phyloP scores from a whole-genome alignment of 2,797 vertebrate species.

The Sebastes umbrosus region DNA sequence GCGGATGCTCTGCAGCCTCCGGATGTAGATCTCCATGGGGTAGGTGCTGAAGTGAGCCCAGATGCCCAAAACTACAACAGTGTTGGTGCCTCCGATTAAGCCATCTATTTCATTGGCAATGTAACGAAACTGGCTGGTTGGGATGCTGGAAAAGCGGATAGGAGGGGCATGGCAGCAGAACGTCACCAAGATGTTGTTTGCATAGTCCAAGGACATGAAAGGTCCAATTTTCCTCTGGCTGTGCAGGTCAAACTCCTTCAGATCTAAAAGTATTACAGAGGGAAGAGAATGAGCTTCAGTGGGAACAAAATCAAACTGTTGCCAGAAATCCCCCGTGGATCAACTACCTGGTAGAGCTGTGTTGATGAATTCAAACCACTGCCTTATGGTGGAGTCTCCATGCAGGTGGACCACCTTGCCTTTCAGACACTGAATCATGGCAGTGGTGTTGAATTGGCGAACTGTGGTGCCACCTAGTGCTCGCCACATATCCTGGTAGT shows the following conservation, averaged over 20 bases:
- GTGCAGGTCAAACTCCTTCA: constrained; percentile 87
- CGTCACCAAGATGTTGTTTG: constrained; percentile 84
- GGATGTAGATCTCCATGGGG: constrained; percentile 88
- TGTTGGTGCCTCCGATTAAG: constrained; percentile 85
- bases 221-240: constrained; percentile 86
- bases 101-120: constrained; percentile 90
- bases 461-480: constrained; percentile 74
- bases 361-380: constrained; percentile 92
- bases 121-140: constrained; percentile 83
- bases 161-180: constrained; percentile 91
- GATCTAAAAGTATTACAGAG: constrained; percentile 69
- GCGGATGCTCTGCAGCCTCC: constrained; percentile 78
- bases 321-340: background rate
- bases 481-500: constrained; percentile 86
- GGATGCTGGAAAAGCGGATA: too few species aligned
- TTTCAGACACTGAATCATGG: constrained; percentile 86
- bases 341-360: constrained; percentile 84
- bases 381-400: constrained; percentile 93
- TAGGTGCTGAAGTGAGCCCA: constrained; percentile 94
- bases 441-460: constrained; percentile 84
- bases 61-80: constrained; percentile 85
- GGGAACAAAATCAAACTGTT: background rate
- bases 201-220: constrained; percentile 85
- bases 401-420: constrained; percentile 88
- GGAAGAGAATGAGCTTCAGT: background rate